These are phyloP conservation scores for Papilio gigon DNA, from an alignment of 2,888 invertebrate genomes.

Conservation along the genomic window DNA sequence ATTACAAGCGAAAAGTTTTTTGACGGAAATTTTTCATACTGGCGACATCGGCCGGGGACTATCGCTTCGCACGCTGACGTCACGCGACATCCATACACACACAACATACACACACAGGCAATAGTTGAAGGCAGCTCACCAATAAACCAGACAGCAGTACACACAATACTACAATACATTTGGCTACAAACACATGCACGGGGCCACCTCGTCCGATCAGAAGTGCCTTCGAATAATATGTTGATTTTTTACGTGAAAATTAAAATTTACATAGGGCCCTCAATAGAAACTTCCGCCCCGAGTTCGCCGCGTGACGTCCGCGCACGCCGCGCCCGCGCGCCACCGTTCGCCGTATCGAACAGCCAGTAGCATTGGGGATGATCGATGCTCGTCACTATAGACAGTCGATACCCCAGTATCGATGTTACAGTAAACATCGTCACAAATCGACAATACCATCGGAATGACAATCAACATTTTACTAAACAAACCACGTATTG, in stretches of 20 bases:
- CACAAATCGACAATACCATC: not conserved
- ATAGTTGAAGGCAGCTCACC: slow-evolving; percentile 90
- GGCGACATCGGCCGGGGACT: slow-evolving; percentile 45
- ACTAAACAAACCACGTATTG: not conserved
- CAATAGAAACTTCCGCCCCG: slow-evolving; percentile 91
- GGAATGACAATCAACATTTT: not conserved
- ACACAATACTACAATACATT: slow-evolving; percentile 53
- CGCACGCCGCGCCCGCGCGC: slow-evolving; percentile 62
- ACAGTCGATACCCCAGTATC: slow-evolving; percentile 4
- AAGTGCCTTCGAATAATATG: slow-evolving; percentile 93
- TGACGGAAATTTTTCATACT: slow-evolving; percentile 37
- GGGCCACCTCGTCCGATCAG: slow-evolving; percentile 97
- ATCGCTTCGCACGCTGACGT: slow-evolving; percentile 65
- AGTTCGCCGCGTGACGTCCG: slow-evolving; percentile 79
- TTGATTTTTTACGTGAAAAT: slow-evolving; percentile 93
- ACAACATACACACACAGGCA: slow-evolving; percentile 87
- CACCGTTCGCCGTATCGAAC: slow-evolving; percentile 69
- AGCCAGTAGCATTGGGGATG: slow-evolving; percentile 50
- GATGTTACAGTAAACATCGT: not conserved
- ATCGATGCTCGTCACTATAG: not conserved
- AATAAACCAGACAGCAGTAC: slow-evolving; percentile 66
- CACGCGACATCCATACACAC: slow-evolving; percentile 85
- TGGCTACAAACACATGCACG: slow-evolving; percentile 83
- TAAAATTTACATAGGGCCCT: slow-evolving; percentile 91
- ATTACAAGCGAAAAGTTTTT: slow-evolving; percentile 29